These are phyloP conservation scores for Hirudo medicinalis DNA, from an alignment of 1,140 invertebrate species.

Conservation along the genomic window DNA sequence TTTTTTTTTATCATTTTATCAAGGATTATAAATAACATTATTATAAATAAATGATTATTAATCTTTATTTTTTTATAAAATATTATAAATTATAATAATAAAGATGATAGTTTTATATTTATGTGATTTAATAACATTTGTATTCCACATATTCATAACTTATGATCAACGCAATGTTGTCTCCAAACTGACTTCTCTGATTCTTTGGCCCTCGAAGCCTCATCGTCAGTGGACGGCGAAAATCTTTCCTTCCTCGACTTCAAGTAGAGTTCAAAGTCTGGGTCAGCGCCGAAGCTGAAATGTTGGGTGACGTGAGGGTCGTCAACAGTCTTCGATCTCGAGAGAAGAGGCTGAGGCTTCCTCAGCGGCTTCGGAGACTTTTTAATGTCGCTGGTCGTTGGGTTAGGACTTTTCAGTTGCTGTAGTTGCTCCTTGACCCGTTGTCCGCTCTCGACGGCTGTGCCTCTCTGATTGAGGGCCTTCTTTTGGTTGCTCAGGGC, in stretches of 20 bases:
- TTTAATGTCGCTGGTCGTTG: neutral
- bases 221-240: neutral
- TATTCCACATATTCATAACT: too few relatives aligned
- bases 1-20: too few relatives aligned
- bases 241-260: constrained; percentile 9
- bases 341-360: neutral
- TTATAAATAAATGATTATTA: too few relatives aligned
- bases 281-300: neutral
- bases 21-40: too few relatives aligned
- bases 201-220: neutral
- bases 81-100: too few relatives aligned
- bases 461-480: neutral
- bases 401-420: neutral
- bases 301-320: neutral
- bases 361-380: neutral
- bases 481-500: constrained; percentile 1
- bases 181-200: too few relatives aligned
- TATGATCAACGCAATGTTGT: too few relatives aligned
- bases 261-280: neutral
- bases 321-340: neutral
- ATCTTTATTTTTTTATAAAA: too few relatives aligned
- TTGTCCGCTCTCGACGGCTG: neutral
- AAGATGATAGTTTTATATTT: too few relatives aligned
- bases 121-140: too few relatives aligned
- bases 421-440: constrained; percentile 1